Evolutionary conservation across 1,140 invertebrate genomes (phyloP).

Genomic region (Caenorhabditis brenneri): DNA sequence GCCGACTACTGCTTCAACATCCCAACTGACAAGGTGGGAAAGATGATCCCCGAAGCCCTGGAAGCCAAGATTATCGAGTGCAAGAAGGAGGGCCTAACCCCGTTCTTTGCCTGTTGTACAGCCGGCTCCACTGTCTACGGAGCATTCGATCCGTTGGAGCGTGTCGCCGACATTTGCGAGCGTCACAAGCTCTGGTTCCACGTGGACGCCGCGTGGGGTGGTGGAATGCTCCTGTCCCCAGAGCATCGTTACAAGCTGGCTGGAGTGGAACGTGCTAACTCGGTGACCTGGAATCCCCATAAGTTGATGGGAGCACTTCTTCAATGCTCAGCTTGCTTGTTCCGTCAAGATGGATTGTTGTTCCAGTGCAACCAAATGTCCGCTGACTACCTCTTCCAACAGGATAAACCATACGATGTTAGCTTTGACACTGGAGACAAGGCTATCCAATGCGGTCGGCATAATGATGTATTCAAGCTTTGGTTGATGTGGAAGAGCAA

Average conservation of each 20-base stretch:
- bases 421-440: slow-evolving; percentile 97
- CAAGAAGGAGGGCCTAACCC: slow-evolving; percentile 77
- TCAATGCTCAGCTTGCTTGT: slow-evolving; percentile 96
- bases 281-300: slow-evolving; percentile 98
- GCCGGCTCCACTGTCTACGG: slow-evolving; percentile 83
- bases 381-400: slow-evolving; percentile 97
- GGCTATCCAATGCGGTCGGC: slow-evolving; percentile 96
- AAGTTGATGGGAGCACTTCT: slow-evolving; percentile 94
- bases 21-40: slow-evolving; percentile 77
- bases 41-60: slow-evolving; percentile 86
- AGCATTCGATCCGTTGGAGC: slow-evolving; percentile 90
- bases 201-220: slow-evolving; percentile 98
- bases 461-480: slow-evolving; percentile 98
- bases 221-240: slow-evolving; percentile 86
- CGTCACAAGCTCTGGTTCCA: slow-evolving; percentile 95
- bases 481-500: slow-evolving; percentile 98
- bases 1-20: slow-evolving; percentile 93
- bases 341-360: slow-evolving; percentile 91
- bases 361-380: slow-evolving; percentile 95
- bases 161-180: slow-evolving; percentile 93
- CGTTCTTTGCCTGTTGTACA: slow-evolving; percentile 94
- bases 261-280: slow-evolving; percentile 91
- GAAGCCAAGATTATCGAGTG: slow-evolving; percentile 84
- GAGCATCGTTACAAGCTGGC: slow-evolving; percentile 87
- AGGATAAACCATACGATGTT: slow-evolving; percentile 97